Percentiles rank a stretch among this genome's conserved stretches.
Conservation (phyloP, 1,140 invertebrate species). For the Aphelinus certus region DNA sequence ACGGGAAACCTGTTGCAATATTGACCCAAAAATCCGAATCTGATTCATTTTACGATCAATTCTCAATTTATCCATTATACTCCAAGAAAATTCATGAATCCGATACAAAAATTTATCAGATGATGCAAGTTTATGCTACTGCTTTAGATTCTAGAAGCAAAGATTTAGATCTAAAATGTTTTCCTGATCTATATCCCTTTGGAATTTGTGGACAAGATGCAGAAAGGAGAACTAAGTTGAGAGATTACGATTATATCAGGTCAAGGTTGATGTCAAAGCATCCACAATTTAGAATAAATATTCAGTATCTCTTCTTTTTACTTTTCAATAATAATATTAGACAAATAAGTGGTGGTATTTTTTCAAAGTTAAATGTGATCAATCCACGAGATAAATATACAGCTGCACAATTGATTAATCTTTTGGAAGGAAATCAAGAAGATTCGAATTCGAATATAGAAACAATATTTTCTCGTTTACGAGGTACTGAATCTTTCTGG, state of each 20-base stretch:
- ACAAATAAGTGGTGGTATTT: constrained; percentile 49
- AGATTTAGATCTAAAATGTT: constrained; percentile 50
- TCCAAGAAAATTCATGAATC: constrained; percentile 14
- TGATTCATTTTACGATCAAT: constrained; percentile 18
- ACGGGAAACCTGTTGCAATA: constrained; percentile 45
- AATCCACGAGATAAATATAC: constrained; percentile 45
- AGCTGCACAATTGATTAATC: constrained; percentile 46
- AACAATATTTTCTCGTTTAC: constrained; percentile 46
- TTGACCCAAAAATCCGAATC: too few relatives aligned
- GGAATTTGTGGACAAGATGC: constrained; percentile 48
- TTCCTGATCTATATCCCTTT: constrained; percentile 50
- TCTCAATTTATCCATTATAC: constrained; percentile 33
- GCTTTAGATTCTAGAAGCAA: constrained; percentile 42
- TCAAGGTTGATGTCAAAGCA: constrained; percentile 45
- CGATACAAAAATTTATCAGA: constrained; percentile 51
- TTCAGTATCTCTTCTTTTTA: constrained; percentile 52
- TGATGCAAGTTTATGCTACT: constrained; percentile 49
- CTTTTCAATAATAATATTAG: constrained; percentile 48
- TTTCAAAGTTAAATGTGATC: constrained; percentile 50
- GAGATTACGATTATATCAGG: constrained; percentile 49
- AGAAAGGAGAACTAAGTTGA: constrained; percentile 36
- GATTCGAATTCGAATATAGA: constrained; percentile 46
- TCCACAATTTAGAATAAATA: constrained; percentile 48
- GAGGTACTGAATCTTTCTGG: constrained; percentile 51
- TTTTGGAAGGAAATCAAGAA: constrained; percentile 43